Evolutionary conservation across 2,797 vertebrate genomes (phyloP), one percentile per base, ranked within the genome.

Genomic region (Phoxinus dragarum): DNA sequence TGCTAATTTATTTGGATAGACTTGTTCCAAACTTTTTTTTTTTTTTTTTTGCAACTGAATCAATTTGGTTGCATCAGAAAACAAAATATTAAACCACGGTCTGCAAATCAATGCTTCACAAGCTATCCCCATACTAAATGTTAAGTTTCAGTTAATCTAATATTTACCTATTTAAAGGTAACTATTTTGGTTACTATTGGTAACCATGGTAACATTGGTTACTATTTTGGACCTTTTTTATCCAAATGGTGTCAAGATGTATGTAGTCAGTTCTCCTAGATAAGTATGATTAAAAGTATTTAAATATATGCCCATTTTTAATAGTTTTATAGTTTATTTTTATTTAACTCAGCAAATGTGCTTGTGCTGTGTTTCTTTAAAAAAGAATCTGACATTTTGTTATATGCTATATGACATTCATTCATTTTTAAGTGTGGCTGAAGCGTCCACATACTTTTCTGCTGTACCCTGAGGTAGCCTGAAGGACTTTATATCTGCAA

Each of bases 401-500:
- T 38, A 27, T 17, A 75, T 34, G 11, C 73, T n/a, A 54, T 38
- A 40, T 77, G 54, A 61, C 36, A 77, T 61, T 77, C 34, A 61
- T 59, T 77, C 21, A 61, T 77, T 77, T 77, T 77, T 59, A 77
- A 77, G 23, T 59, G 54, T 77, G 75, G 54, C 36, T 75, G 31
- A 75, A 75, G 47, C 47, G 27, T 75, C 31, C 73, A 7, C 47
- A 36, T 49, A 52, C 52, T 77, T 84, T 86, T 54, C 81, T 81
- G 31, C 74, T 40, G 52, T 54, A 56, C 21, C 36, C 74, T 49
- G 52, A 86, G 76, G n/a, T 61, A 49, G 66, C 66, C 73, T 54
- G 77, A 69, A 86, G 84, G 71, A 81, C 47, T 77, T 83, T 76
- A 54, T 36, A 84, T 82, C 38, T 87, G 78, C 81, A 76, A 69